phyloP scores from a whole-genome alignment of 2,113 vertebrate genomes.

The Martes martes region DNA sequence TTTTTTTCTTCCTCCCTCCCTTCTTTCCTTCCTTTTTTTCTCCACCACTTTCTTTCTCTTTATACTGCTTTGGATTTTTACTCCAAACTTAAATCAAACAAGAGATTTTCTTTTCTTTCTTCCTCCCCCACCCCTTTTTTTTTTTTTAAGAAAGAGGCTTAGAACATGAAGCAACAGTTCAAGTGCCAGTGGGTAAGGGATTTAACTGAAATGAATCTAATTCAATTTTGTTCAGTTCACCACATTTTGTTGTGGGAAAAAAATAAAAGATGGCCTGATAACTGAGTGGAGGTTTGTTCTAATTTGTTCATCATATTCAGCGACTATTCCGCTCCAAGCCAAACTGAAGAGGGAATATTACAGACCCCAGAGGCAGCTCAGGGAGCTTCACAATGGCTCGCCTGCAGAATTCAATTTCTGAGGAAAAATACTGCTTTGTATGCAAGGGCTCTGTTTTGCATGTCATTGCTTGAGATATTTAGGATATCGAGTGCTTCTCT shows the following conservation, averaged over 20 bases:
- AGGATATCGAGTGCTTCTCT: background rate
- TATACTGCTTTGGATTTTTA: background rate
- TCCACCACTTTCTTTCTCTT: background rate
- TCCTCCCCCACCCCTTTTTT: too few species aligned
- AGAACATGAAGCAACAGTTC: background rate
- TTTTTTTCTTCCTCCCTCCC: too few species aligned
- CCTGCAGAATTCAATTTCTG: background rate
- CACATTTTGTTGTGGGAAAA: background rate
- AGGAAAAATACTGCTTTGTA: background rate
- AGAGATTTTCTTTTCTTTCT: background rate
- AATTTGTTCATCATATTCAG: background rate
- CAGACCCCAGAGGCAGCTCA: background rate
- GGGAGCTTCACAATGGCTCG: background rate
- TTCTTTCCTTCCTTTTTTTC: background rate
- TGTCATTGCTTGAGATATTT: background rate
- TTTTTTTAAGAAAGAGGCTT: background rate
- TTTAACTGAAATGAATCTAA: background rate
- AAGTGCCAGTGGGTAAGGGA: background rate
- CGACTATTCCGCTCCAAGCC: background rate
- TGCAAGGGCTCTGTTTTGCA: background rate
- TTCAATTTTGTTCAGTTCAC: background rate
- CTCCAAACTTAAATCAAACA: conserved; percentile 29
- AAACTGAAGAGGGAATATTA: background rate
- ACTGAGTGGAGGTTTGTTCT: background rate
- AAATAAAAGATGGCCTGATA: background rate